These are phyloP conservation scores for Anorthoa munda DNA, from an alignment of 2,888 invertebrate species.

Conservation along the genomic window DNA sequence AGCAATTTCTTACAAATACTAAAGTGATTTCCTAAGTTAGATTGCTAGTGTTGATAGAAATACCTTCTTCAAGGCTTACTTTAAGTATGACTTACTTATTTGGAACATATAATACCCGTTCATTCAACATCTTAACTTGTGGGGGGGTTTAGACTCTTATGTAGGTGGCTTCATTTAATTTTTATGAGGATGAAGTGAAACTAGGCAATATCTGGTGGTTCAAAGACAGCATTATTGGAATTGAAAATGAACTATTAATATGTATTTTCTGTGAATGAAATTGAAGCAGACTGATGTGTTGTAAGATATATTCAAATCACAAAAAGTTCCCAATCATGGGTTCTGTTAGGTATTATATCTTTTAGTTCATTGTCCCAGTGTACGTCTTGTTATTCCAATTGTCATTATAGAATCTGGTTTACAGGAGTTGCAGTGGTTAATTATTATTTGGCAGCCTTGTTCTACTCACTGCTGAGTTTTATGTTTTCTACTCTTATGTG, in stretches of 20 bases:
- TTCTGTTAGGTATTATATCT: no score
- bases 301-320: neutral
- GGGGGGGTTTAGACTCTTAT: conserved; percentile 10
- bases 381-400: no score
- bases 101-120: conserved; percentile 27
- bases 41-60: conserved; percentile 32
- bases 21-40: conserved; percentile 14
- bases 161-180: neutral
- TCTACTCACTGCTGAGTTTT: no score
- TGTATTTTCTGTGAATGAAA: neutral
- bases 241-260: neutral
- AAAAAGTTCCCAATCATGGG: neutral
- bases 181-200: neutral
- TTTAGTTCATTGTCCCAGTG: no score
- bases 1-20: neutral
- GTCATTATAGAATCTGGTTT: no score
- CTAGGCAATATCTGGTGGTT: no score
- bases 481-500: no score
- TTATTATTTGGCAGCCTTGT: no score
- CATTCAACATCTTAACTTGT: conserved; percentile 33
- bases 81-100: conserved; percentile 46
- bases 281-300: neutral
- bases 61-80: conserved; percentile 36
- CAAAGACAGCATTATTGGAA: neutral
- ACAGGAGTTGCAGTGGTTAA: no score